phyloP scores from a whole-genome alignment of 2,888 invertebrate species.

The Timema cristinae region DNA sequence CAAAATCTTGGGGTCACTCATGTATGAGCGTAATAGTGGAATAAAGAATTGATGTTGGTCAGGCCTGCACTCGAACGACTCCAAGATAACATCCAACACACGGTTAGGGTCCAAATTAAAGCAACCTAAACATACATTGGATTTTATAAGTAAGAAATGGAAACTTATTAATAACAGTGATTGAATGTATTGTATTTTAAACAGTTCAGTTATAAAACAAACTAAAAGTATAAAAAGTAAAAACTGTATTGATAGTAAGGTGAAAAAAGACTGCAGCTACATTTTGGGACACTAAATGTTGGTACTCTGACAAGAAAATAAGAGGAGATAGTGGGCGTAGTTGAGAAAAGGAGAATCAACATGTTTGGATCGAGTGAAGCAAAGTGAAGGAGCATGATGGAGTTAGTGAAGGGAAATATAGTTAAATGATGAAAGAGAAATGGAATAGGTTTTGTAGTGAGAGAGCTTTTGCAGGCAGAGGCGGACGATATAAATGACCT shows the following conservation, averaged over 20 bases:
- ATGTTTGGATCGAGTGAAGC: no score
- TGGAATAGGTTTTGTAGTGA: no score
- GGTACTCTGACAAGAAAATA: no score
- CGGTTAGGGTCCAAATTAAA: conserved; percentile 99
- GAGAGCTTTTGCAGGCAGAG: no score
- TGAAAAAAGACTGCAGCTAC: background rate
- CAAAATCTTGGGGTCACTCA: conserved; percentile 81
- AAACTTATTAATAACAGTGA: background rate
- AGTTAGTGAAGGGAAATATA: no score
- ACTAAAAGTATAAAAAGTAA: conserved; percentile 28
- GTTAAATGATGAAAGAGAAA: no score
- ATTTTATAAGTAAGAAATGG: background rate
- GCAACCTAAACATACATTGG: conserved; percentile 65
- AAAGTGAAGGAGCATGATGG: no score
- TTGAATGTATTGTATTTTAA: background rate
- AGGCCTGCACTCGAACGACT: conserved; percentile 89
- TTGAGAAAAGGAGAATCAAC: no score
- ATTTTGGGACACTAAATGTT: no score
- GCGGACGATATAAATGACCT: no score
- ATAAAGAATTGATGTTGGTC: conserved; percentile 74
- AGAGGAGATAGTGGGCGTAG: no score
- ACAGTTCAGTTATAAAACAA: conserved; percentile 17
- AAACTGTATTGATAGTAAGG: conserved; percentile 2
- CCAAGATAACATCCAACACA: conserved; percentile 92
- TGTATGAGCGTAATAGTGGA: conserved; percentile 79